A percentile compares a stretch with the other conserved stretches of the same genome.
Conservation (phyloP, 2,797 vertebrate genomes). For the Peromyscus attwateri region DNA sequence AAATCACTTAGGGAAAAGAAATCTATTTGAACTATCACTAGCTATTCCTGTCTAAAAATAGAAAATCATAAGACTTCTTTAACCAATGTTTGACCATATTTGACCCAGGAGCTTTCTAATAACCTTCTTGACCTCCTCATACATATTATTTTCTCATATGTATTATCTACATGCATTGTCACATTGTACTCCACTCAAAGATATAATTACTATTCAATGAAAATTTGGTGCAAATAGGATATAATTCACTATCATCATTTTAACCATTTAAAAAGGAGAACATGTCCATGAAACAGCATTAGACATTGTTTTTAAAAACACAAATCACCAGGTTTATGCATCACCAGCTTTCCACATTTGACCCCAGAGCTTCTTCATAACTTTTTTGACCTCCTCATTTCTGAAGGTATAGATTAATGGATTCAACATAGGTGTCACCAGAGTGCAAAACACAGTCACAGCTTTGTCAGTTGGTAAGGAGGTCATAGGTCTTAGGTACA, state of each 20-base stretch:
- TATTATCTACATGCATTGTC: neutral
- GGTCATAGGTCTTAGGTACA: constrained; percentile 67
- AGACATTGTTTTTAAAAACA: neutral
- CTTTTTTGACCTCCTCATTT: constrained; percentile 68
- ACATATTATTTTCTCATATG: neutral
- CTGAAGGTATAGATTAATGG: constrained; percentile 71
- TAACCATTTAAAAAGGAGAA: neutral
- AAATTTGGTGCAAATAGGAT: neutral
- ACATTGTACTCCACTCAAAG: neutral
- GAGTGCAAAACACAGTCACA: constrained; percentile 74
- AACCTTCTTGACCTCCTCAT: no score
- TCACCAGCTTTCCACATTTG: neutral
- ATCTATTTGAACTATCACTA: no score
- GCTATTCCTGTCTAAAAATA: no score
- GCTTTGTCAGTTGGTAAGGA: constrained; percentile 72
- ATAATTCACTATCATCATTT: neutral
- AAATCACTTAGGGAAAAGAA: no score
- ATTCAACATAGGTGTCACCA: constrained; percentile 77
- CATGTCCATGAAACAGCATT: neutral
- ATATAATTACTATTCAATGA: neutral
- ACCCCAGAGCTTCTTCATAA: constrained; percentile 52
- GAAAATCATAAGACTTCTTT: no score
- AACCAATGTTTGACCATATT: no score
- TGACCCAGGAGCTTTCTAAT: no score
- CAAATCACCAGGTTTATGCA: neutral